Base-by-base conservation (phyloP, 2,888 invertebrate genomes). In the Diloba caeruleocephala region DNA sequence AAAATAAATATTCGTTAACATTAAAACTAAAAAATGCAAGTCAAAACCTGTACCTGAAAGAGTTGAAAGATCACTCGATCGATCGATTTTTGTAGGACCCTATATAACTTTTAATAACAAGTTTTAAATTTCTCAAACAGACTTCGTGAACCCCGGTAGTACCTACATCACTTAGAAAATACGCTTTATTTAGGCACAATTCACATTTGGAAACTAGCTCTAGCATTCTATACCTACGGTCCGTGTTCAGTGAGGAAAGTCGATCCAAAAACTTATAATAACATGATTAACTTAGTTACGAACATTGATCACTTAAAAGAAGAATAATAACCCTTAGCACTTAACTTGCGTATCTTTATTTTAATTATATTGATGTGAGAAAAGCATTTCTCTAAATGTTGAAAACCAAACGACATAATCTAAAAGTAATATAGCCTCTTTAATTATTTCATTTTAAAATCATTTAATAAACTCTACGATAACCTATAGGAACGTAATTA, bases 101-200 rank as follows among this genome's bases (percentile, higher is more conserved):
- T n/a, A n/a, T n/a, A 53, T 56, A 45, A 58, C 31, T 53, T 54
- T 62, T 52, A n/a, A n/a, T n/a, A 73, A 71, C 74, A 58, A 58
- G 62, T 70, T 60, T 50, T 48, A 46, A 60, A 55, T 67, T 54
- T 52, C 39, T 68, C 56, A 56, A 70, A 72, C 72, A 58, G 67
- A 65, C 42, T 44, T 65, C 61, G 57, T 71, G 66, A 63, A 75
- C 62, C 67, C 64, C 64, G 73, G 60, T 72, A 70, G 68, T 69
- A 71, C n/a, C n/a, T n/a, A n/a, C 65, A 65, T 76, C 71, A 76
- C 76, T 79, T 80, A 77, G 66, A 72, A n/a, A 69, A 71, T 81
- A 83, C 76, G 73, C 82, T 65, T 86, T 85, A 79, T 87, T 87
- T 86, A 93, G 92, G 92, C 92, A 93, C 92, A 84, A 89, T 89